A percentile compares a stretch with the other conserved stretches of the same genome.
phyloP scores from a whole-genome alignment of 2,888 invertebrate species.

The Drosophila meridionalis region DNA sequence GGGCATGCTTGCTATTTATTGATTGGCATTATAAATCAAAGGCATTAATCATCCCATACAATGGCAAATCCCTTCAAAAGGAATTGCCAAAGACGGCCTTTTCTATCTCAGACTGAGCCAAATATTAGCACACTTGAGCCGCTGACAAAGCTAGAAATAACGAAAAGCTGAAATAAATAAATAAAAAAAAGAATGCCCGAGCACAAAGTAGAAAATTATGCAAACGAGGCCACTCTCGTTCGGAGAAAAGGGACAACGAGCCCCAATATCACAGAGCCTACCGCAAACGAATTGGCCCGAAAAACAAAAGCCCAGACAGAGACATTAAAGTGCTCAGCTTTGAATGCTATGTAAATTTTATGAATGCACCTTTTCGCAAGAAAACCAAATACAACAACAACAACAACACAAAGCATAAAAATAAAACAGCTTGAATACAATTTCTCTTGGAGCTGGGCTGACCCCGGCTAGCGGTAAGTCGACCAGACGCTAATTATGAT shows the following conservation, averaged over 20 bases:
- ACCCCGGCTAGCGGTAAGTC: constrained; percentile 4
- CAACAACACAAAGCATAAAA: not conserved
- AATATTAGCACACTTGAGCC: constrained; percentile 66
- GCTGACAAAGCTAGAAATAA: constrained; percentile 40
- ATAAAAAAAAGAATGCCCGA: constrained; percentile 29
- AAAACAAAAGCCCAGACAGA: constrained; percentile 57
- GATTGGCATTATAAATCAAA: constrained; percentile 56
- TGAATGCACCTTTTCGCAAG: constrained; percentile 41
- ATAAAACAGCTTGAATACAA: not conserved
- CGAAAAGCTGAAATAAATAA: constrained; percentile 12
- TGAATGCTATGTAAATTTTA: constrained; percentile 71
- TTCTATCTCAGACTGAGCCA: constrained; percentile 33
- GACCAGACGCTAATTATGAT: constrained; percentile 67
- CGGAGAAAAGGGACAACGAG: constrained; percentile 36
- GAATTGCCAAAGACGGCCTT: constrained; percentile 35
- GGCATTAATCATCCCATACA: constrained; percentile 62
- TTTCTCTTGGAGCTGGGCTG: not conserved
- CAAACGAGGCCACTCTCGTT: constrained; percentile 54
- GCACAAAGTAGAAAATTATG: constrained; percentile 67
- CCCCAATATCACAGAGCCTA: constrained; percentile 37
- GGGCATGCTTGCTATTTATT: constrained; percentile 36
- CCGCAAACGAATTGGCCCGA: constrained; percentile 50
- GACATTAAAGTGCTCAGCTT: constrained; percentile 58
- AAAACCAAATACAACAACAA: not conserved
- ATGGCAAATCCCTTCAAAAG: constrained; percentile 41